Evolutionary conservation across 1,140 invertebrate genomes (phyloP), one percentile per base, ranked within the genome.

Genomic region (Gyrodactylus salaris): DNA sequence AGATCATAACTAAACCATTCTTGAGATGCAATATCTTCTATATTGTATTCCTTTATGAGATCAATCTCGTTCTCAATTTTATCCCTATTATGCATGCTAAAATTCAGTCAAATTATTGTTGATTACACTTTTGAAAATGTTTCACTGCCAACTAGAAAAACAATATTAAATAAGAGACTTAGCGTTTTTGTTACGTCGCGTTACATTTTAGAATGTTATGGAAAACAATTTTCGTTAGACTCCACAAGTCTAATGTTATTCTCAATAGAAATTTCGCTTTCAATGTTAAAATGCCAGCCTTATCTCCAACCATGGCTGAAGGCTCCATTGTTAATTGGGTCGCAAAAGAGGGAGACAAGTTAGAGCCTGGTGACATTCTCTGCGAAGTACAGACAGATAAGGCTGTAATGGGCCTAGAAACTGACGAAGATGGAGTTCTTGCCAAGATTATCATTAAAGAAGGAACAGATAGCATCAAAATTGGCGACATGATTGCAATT

Each of bases 401-500:
- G 78, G 84, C 85, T 74, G 82, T 85, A 20, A 80, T 85, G 23
- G 78, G 80, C 1, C 78, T 85, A 75, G 85, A 85, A 77, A 78
- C 77, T 23, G 85, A 85, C 76, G 84, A 85, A 75, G 83, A 84
- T 76, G 84, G 84, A 69, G 80, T 82, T 54, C 74, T 85, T 22
- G 84, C 84, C n/a, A 85, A 85, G 79, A 85, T 85, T 74, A 74
- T 85, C 27, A 78, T 87, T 25, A 22, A 25, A 24, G 20, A 87
- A 2, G 88, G 89, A 75, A 84, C 85, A 0, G 87, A 88, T 79
- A 87, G 89, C 77, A 85, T 93, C 0, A 84, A 86, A 25, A 86
- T 95, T 68, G 90, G 89, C 23, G 85, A 87, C 77, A 77, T 91
- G 72, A 87, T 94, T 24, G 92, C 88, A 76, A 85, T 94, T 68